phyloP scores from a whole-genome alignment of 1,140 invertebrate species.

The Diorhabda carinulata region DNA sequence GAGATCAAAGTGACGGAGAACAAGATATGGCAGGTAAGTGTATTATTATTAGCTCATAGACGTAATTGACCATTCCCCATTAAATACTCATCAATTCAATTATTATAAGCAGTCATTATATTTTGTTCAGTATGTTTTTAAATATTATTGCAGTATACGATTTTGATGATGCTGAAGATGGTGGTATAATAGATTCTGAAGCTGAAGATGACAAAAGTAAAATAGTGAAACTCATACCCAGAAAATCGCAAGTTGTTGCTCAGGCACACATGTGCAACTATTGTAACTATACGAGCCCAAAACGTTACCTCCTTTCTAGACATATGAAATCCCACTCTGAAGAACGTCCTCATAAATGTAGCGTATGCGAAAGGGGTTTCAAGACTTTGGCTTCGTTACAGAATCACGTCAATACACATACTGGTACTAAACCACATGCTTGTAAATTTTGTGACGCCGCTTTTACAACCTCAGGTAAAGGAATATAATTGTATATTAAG shows the following conservation, averaged over 20 bases:
- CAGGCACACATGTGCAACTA: conserved; percentile 82
- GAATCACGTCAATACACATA: conserved; percentile 96
- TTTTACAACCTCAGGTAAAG: conserved; percentile 89
- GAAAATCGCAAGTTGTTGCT: conserved; percentile 66
- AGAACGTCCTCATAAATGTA: conserved; percentile 91
- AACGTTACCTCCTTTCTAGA: conserved; percentile 82
- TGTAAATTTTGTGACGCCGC: conserved; percentile 91
- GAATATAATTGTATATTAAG: neutral
- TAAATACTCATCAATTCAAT: too few species aligned
- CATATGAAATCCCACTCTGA: conserved; percentile 96
- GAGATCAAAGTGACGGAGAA: conserved; percentile 58
- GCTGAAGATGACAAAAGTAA: conserved; percentile 69
- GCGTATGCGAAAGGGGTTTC: conserved; percentile 91
- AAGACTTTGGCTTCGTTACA: conserved; percentile 90
- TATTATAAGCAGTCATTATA: too few species aligned
- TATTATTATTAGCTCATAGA: neutral
- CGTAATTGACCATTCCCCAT: too few species aligned
- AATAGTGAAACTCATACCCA: conserved; percentile 62
- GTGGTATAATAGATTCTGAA: conserved; percentile 57
- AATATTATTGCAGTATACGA: conserved; percentile 53
- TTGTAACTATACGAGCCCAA: conserved; percentile 86
- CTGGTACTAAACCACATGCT: conserved; percentile 89
- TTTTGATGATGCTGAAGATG: conserved; percentile 62
- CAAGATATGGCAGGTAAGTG: conserved; percentile 53
- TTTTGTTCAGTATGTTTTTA: too few species aligned